phyloP scores from a whole-genome alignment of 2,113 vertebrate genomes.

The Rhynchomys soricoides region DNA sequence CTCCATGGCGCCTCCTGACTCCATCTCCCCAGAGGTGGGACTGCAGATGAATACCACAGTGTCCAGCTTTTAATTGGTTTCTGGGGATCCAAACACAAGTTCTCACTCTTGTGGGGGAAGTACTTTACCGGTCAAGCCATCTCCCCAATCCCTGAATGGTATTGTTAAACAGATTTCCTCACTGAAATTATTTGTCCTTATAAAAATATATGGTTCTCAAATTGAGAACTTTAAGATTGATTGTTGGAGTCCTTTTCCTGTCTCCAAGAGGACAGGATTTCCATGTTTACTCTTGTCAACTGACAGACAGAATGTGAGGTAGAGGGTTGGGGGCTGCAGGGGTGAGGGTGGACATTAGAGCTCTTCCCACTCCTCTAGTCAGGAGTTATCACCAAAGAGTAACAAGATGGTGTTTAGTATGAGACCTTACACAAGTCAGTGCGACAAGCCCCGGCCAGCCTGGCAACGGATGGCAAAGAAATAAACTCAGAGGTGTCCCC shows the following conservation, averaged over 20 bases:
- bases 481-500: not conserved
- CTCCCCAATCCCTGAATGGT: not conserved
- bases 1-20: too few species aligned
- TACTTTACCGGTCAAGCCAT: not conserved
- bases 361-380: not conserved
- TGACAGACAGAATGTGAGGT: not conserved
- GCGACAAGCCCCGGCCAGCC: not conserved
- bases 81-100: not conserved
- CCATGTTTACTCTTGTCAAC: not conserved
- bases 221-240: not conserved
- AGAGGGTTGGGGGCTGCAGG: not conserved
- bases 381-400: not conserved
- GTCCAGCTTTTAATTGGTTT: not conserved
- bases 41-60: not conserved
- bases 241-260: not conserved
- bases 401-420: not conserved
- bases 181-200: not conserved
- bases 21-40: not conserved
- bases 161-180: not conserved
- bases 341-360: fast-evolving
- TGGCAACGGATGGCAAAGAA: not conserved
- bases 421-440: not conserved
- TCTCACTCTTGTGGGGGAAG: not conserved
- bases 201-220: not conserved
- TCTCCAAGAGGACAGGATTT: too few species aligned